Conservation (phyloP, 2,797 vertebrate species). For the Ibycter americanus region DNA sequence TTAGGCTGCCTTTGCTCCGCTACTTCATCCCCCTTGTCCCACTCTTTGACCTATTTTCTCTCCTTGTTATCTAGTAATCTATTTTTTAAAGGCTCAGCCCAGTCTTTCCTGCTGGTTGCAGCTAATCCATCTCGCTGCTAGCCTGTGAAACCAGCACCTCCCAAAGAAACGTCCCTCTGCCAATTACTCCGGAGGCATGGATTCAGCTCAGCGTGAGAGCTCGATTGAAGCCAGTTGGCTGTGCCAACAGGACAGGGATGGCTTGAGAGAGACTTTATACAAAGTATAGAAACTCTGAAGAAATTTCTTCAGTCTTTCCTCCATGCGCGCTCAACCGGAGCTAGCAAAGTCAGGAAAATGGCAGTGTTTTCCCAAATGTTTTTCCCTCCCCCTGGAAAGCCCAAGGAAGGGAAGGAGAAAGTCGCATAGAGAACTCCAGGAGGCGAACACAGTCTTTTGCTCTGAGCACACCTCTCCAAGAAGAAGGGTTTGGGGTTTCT, state of each 20-base stretch:
- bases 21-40: neutral
- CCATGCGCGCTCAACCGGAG: rapidly evolving
- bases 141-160: conserved; percentile 34
- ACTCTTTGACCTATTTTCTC: conserved; percentile 55
- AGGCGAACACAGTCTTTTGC: neutral
- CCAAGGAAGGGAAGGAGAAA: neutral
- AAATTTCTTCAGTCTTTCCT: neutral
- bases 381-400: neutral
- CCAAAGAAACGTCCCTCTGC: conserved; percentile 12
- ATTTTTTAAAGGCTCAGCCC: conserved; percentile 38
- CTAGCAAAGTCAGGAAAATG: neutral
- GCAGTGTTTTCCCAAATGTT: neutral
- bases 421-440: neutral
- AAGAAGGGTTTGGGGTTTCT: neutral
- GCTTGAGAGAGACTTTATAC: neutral
- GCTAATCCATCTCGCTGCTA: conserved; percentile 7
- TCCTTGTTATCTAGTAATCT: conserved; percentile 55
- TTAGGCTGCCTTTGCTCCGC: neutral
- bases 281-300: neutral
- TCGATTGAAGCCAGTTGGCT: conserved; percentile 21
- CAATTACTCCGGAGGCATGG: conserved; percentile 30
- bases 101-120: conserved; percentile 28
- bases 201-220: conserved; percentile 26
- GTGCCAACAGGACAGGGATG: neutral
- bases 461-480: neutral